Evolutionary conservation across 2,113 vertebrate species (phyloP).

Genomic region (Python bivittatus): DNA sequence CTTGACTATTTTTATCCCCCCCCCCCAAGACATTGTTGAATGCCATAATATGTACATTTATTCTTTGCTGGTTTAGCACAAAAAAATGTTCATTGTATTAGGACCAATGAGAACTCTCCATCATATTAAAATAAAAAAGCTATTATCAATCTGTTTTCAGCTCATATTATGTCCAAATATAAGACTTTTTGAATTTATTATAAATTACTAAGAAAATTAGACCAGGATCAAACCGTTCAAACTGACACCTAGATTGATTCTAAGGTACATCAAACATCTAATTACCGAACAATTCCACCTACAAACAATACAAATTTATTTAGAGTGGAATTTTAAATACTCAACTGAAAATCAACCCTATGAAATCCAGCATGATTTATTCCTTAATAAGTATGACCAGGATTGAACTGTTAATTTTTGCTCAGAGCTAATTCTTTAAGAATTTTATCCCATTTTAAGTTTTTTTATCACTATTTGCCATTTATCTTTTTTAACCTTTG

Average conservation of each 20-base stretch:
- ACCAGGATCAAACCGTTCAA: not conserved
- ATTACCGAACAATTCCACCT: not conserved
- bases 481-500: slow-evolving; percentile 55
- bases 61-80: not conserved
- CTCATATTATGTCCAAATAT: not conserved
- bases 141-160: slow-evolving; percentile 1
- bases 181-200: slow-evolving; percentile 7
- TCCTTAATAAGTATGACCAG: not conserved
- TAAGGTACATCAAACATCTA: not conserved
- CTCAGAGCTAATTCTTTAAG: slow-evolving; percentile 33
- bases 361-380: not conserved
- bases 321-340: not conserved
- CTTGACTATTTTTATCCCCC: not conserved
- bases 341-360: not conserved
- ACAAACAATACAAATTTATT: not conserved
- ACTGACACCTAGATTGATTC: not conserved
- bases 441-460: slow-evolving; percentile 44
- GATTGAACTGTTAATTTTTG: slow-evolving; percentile 40
- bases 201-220: slow-evolving; percentile 19
- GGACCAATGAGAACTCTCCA: not conserved
- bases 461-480: not conserved
- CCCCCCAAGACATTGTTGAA: not conserved
- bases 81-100: not conserved
- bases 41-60: not conserved
- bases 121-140: not conserved